phyloP scores from a whole-genome alignment of 2,888 invertebrate genomes.

The Callyntrura guangdongensis region DNA sequence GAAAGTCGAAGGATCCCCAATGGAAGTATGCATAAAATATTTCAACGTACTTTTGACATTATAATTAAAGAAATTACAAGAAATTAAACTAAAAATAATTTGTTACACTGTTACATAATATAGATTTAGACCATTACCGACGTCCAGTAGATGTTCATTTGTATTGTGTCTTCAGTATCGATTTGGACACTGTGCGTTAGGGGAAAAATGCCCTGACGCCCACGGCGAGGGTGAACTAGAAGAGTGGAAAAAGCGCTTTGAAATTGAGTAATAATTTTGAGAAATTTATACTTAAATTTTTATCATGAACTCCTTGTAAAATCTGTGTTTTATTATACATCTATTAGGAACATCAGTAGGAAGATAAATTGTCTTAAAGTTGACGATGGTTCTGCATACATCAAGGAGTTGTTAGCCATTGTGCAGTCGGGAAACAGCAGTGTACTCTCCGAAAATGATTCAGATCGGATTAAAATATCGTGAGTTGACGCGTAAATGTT shows the following conservation, averaged over 20 bases:
- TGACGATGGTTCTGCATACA: conserved; percentile 77
- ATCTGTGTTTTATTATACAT: conserved; percentile 6
- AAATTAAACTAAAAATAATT: too few species aligned
- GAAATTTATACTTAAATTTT: background rate
- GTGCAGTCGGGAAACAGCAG: conserved; percentile 71
- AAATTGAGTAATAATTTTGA: conserved; percentile 77
- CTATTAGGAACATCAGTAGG: conserved; percentile 71
- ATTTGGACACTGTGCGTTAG: conserved; percentile 89
- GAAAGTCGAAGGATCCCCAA: conserved; percentile 78
- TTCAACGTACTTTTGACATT: too few species aligned
- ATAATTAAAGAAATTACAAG: too few species aligned
- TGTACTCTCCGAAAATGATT: conserved; percentile 77
- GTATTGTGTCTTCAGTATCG: conserved; percentile 83
- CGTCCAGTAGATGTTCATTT: conserved; percentile 79
- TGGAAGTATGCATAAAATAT: conserved; percentile 83
- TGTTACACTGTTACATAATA: too few species aligned
- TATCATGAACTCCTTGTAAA: background rate
- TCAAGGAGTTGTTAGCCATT: conserved; percentile 75
- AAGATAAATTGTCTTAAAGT: conserved; percentile 74
- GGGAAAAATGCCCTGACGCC: conserved; percentile 91
- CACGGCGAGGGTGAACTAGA: conserved; percentile 90
- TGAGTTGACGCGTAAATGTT: too few species aligned
- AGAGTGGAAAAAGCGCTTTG: conserved; percentile 89
- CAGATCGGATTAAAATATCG: conserved; percentile 79
- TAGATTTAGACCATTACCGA: conserved; percentile 81